phyloP scores from a whole-genome alignment of 2,888 invertebrate genomes.

The Protodeltote pygarga region DNA sequence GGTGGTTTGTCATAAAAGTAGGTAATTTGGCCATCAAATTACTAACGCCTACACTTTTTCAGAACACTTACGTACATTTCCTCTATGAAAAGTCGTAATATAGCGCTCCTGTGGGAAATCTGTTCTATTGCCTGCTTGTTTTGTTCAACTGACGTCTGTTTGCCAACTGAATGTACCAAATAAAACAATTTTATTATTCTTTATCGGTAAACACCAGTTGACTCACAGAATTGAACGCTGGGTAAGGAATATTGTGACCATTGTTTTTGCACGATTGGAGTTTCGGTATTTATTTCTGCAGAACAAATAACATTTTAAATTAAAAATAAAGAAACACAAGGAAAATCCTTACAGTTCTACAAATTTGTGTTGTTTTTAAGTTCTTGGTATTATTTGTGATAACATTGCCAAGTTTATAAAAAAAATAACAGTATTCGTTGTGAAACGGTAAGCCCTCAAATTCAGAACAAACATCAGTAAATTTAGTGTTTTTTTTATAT shows the following conservation, averaged over 20 bases:
- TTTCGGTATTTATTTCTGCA: conserved; percentile 25
- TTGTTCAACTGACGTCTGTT: conserved; percentile 71
- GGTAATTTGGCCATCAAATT: conserved; percentile 51
- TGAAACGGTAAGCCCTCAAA: no score
- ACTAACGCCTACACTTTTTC: conserved; percentile 50
- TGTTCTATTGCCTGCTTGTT: conserved; percentile 79
- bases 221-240: conserved; percentile 39
- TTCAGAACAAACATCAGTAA: no score
- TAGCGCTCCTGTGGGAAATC: conserved; percentile 77
- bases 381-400: no score
- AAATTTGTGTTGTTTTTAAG: no score
- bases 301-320: conserved; percentile 2
- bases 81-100: conserved; percentile 74
- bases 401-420: no score
- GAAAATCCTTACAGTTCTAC: no score
- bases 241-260: conserved; percentile 14
- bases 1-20: conserved; percentile 40
- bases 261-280: conserved; percentile 27
- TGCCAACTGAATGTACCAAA: conserved; percentile 60
- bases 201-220: conserved; percentile 43
- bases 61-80: conserved; percentile 57
- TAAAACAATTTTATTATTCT: conserved; percentile 46
- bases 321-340: conserved; percentile 7
- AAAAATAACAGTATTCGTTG: no score
- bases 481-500: no score